These are phyloP conservation scores for Acipenser transmontanus DNA, from an alignment of 2,797 vertebrate species.

Conservation along the genomic window DNA sequence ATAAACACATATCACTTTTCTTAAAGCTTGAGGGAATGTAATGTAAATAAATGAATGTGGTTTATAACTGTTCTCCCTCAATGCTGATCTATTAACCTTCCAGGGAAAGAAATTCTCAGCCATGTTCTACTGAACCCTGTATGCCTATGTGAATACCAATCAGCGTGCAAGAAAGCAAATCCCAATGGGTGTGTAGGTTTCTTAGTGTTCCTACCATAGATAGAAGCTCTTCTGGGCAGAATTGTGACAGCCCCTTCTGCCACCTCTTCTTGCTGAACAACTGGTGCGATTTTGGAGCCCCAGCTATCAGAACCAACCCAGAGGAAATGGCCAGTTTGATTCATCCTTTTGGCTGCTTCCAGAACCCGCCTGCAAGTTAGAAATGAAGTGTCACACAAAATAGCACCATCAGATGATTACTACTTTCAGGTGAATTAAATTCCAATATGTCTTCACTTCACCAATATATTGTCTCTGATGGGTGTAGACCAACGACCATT, in stretches of 20 bases:
- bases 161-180: not conserved
- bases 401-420: not conserved
- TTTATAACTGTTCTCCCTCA: conserved; percentile 19
- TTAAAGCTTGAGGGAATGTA: conserved; percentile 1
- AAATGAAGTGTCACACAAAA: not conserved
- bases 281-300: conserved; percentile 93
- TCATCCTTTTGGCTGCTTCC: conserved; percentile 84
- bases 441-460: no score
- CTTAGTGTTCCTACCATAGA: conserved; percentile 73
- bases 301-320: conserved; percentile 98
- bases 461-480: no score
- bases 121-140: not conserved
- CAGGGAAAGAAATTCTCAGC: conserved; percentile 19
- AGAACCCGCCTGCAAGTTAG: conserved; percentile 70
- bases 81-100: conserved; percentile 32
- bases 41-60: conserved; percentile 1
- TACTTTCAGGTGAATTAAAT: no score
- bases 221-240: conserved; percentile 89
- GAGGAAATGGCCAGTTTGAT: conserved; percentile 93
- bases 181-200: not conserved
- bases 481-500: no score
- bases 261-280: conserved; percentile 86
- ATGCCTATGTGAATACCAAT: conserved; percentile 10
- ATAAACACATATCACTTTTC: not conserved
- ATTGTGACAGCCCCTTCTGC: conserved; percentile 94